Base-by-base conservation (phyloP, 64 coral and sea anemone species). In the Pocillopora damicornis region DNA sequence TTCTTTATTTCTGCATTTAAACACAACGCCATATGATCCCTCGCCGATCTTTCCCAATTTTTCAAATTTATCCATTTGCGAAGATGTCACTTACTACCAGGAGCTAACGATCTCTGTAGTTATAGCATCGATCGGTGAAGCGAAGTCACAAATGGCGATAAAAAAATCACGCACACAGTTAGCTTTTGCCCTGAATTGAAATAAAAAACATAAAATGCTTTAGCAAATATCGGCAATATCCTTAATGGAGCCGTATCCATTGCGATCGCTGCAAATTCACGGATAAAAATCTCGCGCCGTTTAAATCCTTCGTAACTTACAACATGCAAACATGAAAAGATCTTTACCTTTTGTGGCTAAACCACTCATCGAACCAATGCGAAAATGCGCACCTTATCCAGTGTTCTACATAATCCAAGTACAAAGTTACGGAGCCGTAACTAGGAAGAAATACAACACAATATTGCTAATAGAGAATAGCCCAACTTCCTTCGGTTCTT, bases 21-120 rank as follows among this genome's bases (percentile, higher is more conserved):
- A 95, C 9, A 99, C 97, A 34, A 99, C 97, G 63, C 97, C 97
- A 77, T 99, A 99, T 22, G 97, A 99, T 25, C 97, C 97, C 82
- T 99, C 97, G 45, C 97, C 97, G 59, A 99, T 99, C 75, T 99
- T 99, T 0, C 91, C 90, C 37, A 99, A 91, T 79, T 92, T 99
- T 86, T 99, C 97, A 64, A 93, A 99, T 85, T 95, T 99, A 58
- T 99, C 93, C 97, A 99, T 99, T 26, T 15, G 81, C 51, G 13
- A 85, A 72, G 13, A 68, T 6, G 5, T 69, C 23, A 13, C 7
- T 66, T 62, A 38, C 17, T 37, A 15, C 38, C 20, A 23, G 67
- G 20, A 25, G 11, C 23, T 58, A 23, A 13, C 56, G 51, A 60
- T 23, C 16, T 9, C 37, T 59, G 37, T 73, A 10, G 81, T 22